Evolutionary conservation across 2,888 invertebrate genomes (phyloP).

Genomic region (Nomada fabriciana): DNA sequence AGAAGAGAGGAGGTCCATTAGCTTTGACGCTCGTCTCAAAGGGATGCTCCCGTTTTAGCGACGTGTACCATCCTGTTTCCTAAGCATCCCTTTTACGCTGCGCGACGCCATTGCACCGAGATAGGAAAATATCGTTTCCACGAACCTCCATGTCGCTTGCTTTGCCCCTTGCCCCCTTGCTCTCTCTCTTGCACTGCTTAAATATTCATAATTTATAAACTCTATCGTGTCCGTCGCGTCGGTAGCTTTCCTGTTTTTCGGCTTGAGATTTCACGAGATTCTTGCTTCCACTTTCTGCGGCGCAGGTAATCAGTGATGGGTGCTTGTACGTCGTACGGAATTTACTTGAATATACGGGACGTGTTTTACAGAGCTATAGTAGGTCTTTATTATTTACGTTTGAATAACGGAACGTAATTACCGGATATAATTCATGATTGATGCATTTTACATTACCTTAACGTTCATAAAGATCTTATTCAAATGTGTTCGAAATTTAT

Average conservation of each 20-base stretch:
- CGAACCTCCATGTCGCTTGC: constrained; percentile 12
- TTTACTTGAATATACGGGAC: too few species aligned
- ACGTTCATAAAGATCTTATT: too few species aligned
- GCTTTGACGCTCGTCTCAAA: constrained; percentile 83
- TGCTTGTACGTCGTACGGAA: background rate
- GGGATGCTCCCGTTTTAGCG: constrained; percentile 80
- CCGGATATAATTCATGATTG: too few species aligned
- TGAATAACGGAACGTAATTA: too few species aligned
- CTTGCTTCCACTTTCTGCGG: background rate
- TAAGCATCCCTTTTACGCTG: constrained; percentile 78
- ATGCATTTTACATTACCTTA: too few species aligned
- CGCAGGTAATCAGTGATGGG: background rate
- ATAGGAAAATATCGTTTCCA: constrained; percentile 68
- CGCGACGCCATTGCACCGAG: constrained; percentile 71
- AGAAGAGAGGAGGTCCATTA: constrained; percentile 78
- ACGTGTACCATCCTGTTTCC: constrained; percentile 81
- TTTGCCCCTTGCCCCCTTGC: background rate
- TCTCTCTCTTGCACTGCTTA: constrained; percentile 60
- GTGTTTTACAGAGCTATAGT: too few species aligned
- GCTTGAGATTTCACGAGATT: constrained; percentile 60
- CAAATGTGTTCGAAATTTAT: too few species aligned
- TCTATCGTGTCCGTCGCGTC: constrained; percentile 48
- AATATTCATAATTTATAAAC: constrained; percentile 81
- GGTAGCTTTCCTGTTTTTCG: constrained; percentile 55
- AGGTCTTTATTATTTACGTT: too few species aligned